Conservation (phyloP, 2,113 vertebrate genomes). For the Anser brachyrhynchus region DNA sequence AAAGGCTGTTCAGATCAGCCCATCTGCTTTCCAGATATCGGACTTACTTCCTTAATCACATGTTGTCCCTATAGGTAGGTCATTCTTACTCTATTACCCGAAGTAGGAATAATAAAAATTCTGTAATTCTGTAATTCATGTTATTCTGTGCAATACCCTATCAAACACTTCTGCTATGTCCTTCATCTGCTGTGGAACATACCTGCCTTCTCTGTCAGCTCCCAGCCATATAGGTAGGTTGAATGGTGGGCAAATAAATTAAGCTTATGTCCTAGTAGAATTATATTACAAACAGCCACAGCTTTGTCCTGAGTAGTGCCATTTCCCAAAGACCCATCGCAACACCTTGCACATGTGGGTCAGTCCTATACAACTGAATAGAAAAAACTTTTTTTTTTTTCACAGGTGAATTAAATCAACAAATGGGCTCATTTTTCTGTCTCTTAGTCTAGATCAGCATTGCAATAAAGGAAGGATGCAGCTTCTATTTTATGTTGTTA, state of each 20-base stretch:
- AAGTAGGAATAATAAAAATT: background rate
- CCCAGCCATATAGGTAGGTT: background rate
- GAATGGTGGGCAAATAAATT: background rate
- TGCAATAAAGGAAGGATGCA: background rate
- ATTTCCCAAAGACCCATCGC: background rate
- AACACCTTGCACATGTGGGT: background rate
- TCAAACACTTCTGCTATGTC: background rate
- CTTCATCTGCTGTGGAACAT: accelerated
- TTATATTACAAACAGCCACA: background rate
- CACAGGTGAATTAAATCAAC: background rate
- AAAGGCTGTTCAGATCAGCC: background rate
- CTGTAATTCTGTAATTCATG: background rate
- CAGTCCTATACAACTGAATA: background rate
- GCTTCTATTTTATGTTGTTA: background rate
- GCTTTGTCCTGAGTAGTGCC: background rate
- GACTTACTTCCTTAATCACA: background rate
- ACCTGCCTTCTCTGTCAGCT: background rate
- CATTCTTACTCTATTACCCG: background rate
- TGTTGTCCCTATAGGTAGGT: background rate
- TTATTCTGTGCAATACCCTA: background rate
- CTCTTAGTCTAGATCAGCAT: background rate
- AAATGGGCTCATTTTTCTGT: accelerated
- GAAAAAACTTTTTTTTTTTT: background rate
- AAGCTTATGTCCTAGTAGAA: background rate
- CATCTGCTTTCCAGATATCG: background rate